Percentiles rank a stretch among this genome's conserved stretches.
These are phyloP conservation scores for Monopis laevigella DNA, from an alignment of 2,888 invertebrate species.

Conservation along the genomic window DNA sequence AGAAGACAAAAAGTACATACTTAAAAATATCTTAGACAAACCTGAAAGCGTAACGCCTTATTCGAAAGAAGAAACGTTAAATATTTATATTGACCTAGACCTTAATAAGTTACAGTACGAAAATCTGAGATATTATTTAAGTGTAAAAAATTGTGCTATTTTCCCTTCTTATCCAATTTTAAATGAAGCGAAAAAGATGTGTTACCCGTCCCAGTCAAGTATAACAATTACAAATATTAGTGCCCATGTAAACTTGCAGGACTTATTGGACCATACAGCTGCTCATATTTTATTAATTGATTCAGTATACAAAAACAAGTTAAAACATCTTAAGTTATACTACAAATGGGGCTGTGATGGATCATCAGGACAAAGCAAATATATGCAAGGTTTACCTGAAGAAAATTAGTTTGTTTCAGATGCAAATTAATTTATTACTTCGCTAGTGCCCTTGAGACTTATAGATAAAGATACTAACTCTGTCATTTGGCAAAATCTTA, in stretches of 20 bases:
- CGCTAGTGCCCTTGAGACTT: not conserved
- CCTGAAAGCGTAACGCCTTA: constrained; percentile 3
- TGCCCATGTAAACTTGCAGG: constrained; percentile 16
- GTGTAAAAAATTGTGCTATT: constrained; percentile 6
- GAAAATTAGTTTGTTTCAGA: constrained; percentile 1
- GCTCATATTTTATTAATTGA: constrained; percentile 19
- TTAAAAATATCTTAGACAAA: constrained; percentile 8
- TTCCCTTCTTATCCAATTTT: constrained; percentile 11
- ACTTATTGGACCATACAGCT: constrained; percentile 20
- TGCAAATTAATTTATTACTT: constrained; percentile 8
- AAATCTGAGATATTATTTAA: constrained; percentile 2
- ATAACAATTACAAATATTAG: constrained; percentile 9
- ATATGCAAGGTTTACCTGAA: constrained; percentile 4
- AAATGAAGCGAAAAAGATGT: constrained; percentile 7
- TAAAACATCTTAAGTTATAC: constrained; percentile 4
- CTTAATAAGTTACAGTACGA: constrained; percentile 5
- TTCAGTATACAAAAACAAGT: constrained; percentile 11
- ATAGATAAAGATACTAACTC: not conserved
- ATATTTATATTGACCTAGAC: constrained; percentile 12
- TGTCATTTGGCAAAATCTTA: constrained; percentile 2
- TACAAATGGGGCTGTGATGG: constrained; percentile 13
- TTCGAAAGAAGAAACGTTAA: constrained; percentile 4
- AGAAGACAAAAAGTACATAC: constrained; percentile 7
- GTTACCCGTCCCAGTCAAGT: constrained; percentile 9
- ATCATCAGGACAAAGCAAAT: constrained; percentile 9